Evolutionary conservation across 2,888 invertebrate species (phyloP), one percentile per base, ranked within the genome.

Genomic region (Ernsta delagoae): DNA sequence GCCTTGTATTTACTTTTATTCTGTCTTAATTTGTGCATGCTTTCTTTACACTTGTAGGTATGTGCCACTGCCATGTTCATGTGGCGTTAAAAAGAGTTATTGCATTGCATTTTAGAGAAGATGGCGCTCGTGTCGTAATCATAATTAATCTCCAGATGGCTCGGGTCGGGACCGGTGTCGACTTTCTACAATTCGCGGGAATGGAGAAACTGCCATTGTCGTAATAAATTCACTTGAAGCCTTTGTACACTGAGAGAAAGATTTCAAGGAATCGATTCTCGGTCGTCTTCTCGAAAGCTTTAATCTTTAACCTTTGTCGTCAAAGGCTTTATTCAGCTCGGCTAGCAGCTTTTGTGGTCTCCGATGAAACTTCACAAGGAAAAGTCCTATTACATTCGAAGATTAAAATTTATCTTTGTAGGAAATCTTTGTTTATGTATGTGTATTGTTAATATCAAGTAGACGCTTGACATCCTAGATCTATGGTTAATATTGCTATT

Each of bases 281-380:
- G 50, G 16, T 16, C 50, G 50, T 16, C 4, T 50, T 50, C 50
- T 50, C 16, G 50, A 16, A 50, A 50, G 16, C 94, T 94, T 50
- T 50, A 50, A 50, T 50, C 50, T 50, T 50, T 24, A 50, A 50
- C 50, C 50, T 50, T 50, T 50, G 50, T 50, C 24, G 50, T 50
- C 16, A 24, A 24, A 50, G 16, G 16, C 16, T 50, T 50, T 24
- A 50, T 50, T 24, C 3, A 48, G 12, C 48, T 48, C 48, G n/a
- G 45, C 45, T 45, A 45, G n/a, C n/a, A 12, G 48, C 48, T 48
- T 48, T 12, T 12, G 12, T 48, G 5, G 45, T 16, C 8, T 50
- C 16, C 3, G 50, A 16, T 50, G 16, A 50, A 16, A 50, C 8
- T 50, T 50, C 6, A 16, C 16, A 50, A n/a, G n/a, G n/a, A n/a